phyloP scores from a whole-genome alignment of 2,888 invertebrate genomes.

The Spisula solida region DNA sequence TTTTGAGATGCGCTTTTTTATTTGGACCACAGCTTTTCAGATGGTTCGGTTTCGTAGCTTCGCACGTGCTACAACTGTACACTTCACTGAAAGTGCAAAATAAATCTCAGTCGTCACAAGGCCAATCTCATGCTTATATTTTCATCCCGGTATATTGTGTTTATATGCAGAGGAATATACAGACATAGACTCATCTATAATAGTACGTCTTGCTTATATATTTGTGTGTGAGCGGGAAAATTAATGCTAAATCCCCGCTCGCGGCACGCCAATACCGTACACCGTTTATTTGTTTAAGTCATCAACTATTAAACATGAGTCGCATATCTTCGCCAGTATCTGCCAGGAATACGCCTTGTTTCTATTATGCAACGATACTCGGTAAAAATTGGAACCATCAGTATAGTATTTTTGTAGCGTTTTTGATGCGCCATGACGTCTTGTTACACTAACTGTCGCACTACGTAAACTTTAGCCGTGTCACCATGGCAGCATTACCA shows the following conservation, averaged over 20 bases:
- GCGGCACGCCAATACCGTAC: constrained; percentile 25
- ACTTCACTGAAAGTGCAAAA: no score
- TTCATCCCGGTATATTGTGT: no score
- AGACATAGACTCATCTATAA: no score
- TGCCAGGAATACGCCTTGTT: constrained; percentile 37
- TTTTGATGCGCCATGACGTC: constrained; percentile 13
- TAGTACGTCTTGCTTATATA: neutral
- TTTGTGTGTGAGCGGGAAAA: constrained; percentile 10
- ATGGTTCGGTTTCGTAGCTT: no score
- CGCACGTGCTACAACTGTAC: no score
- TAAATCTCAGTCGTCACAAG: no score
- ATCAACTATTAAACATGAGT: constrained; percentile 51
- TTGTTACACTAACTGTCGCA: constrained; percentile 11
- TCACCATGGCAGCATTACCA: neutral
- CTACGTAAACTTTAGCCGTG: neutral
- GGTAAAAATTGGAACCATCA: constrained; percentile 28
- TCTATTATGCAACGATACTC: constrained; percentile 51
- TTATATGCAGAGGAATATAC: no score
- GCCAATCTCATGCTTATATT: no score
- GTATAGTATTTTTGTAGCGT: neutral
- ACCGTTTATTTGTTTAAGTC: constrained; percentile 64
- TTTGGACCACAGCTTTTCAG: no score
- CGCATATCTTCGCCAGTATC: constrained; percentile 45
- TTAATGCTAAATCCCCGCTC: constrained; percentile 20
- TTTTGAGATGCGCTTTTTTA: no score